Conservation (phyloP, 53 echinoderm and acorn worm species). For the Temnopleurus reevesii region DNA sequence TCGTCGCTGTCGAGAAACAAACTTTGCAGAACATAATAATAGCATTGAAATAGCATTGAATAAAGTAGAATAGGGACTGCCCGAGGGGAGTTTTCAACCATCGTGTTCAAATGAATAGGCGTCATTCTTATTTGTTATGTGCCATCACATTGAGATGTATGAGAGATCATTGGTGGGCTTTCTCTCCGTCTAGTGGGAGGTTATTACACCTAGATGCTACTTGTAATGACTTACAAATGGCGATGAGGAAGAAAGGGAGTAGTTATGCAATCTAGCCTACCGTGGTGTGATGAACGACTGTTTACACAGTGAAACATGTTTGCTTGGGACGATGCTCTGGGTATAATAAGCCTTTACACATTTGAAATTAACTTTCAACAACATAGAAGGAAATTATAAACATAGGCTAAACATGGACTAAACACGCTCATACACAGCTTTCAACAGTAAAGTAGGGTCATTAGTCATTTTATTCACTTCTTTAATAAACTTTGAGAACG, state of each 20-base stretch:
- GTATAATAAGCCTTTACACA: too few species aligned
- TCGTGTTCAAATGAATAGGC: conserved; percentile 18
- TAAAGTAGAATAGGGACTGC: not conserved
- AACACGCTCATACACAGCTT: too few species aligned
- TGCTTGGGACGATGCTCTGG: too few species aligned
- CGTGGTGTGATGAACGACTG: too few species aligned
- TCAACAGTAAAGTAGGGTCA: too few species aligned
- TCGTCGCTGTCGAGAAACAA: not conserved
- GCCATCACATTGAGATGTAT: not conserved
- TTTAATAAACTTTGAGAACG: too few species aligned
- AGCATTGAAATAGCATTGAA: not conserved
- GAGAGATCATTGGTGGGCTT: not conserved
- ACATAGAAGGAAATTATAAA: too few species aligned
- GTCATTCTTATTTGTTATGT: conserved; percentile 16
- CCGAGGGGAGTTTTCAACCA: not conserved
- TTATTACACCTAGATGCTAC: not conserved
- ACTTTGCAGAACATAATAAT: conserved; percentile 7
- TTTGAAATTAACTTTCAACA: too few species aligned
- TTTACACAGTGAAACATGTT: too few species aligned
- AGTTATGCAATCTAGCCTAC: not conserved
- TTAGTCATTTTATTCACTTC: too few species aligned
- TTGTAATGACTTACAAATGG: not conserved
- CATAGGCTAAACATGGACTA: too few species aligned
- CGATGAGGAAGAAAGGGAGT: not conserved
- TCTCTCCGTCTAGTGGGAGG: not conserved